Evolutionary conservation across 2,888 invertebrate species (phyloP).

Genomic region (Oxycera nigricornis): DNA sequence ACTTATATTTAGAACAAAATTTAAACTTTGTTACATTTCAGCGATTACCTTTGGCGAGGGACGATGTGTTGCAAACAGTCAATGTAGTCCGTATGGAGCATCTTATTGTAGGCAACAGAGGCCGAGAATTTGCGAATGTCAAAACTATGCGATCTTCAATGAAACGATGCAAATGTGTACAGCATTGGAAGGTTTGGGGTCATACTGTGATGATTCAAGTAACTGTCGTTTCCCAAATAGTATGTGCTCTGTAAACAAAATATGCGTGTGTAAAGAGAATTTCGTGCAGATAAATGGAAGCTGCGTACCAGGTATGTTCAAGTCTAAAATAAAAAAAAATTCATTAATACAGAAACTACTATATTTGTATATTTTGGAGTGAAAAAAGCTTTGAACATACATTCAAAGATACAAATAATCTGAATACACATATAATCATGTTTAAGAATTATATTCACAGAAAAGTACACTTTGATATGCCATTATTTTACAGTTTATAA

Average conservation of each 20-base stretch:
- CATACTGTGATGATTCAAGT: conserved; percentile 56
- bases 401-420: too few relatives aligned
- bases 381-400: too few relatives aligned
- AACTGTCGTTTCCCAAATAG: conserved; percentile 54
- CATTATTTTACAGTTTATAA: too few relatives aligned
- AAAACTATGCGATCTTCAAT: conserved; percentile 58
- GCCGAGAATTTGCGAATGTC: conserved; percentile 58
- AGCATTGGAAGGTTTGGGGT: conserved; percentile 56
- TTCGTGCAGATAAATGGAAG: conserved; percentile 51
- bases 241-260: conserved; percentile 54
- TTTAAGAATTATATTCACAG: too few relatives aligned
- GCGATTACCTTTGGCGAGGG: conserved; percentile 56
- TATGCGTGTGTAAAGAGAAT: conserved; percentile 55
- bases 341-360: too few relatives aligned
- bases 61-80: conserved; percentile 58
- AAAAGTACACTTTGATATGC: too few relatives aligned
- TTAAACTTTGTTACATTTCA: not conserved
- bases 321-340: too few relatives aligned
- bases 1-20: not conserved
- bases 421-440: too few relatives aligned
- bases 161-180: conserved; percentile 56
- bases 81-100: conserved; percentile 61
- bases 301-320: conserved; percentile 55
- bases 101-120: conserved; percentile 51
- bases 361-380: too few relatives aligned